A percentile compares a stretch with the other conserved stretches of the same genome.
phyloP scores from a whole-genome alignment of 2,888 invertebrate genomes.

The Biston betularia region DNA sequence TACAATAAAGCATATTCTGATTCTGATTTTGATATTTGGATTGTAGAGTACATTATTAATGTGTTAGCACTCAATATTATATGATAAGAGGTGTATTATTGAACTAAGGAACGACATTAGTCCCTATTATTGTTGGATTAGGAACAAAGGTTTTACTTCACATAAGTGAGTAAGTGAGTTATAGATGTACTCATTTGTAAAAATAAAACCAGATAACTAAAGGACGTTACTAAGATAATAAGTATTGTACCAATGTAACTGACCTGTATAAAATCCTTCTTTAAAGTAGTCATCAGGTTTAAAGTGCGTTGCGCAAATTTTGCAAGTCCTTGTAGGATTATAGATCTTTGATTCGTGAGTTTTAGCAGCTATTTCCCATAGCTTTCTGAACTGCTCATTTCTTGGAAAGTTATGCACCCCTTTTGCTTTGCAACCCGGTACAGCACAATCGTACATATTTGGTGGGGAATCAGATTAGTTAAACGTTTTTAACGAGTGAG shows the following conservation, averaged over 20 bases:
- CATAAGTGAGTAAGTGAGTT: too few species aligned
- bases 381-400: slow-evolving; percentile 8
- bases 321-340: slow-evolving; percentile 5
- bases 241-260: background rate
- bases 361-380: slow-evolving; percentile 8
- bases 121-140: too few species aligned
- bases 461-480: background rate
- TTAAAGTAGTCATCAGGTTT: slow-evolving; percentile 10
- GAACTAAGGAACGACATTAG: background rate
- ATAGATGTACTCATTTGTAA: too few species aligned
- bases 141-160: too few species aligned
- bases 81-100: background rate
- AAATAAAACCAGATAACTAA: too few species aligned
- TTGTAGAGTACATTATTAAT: too few species aligned
- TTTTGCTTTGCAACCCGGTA: slow-evolving; percentile 13
- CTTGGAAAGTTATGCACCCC: slow-evolving; percentile 13
- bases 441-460: slow-evolving; percentile 13
- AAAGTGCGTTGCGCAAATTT: slow-evolving; percentile 10
- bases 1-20: too few species aligned
- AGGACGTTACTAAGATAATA: background rate
- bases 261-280: slow-evolving; percentile 15
- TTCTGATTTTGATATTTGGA: too few species aligned
- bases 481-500: too few species aligned
- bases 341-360: slow-evolving; percentile 6
- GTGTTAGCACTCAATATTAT: too few species aligned